Base-by-base conservation (phyloP, 2,888 invertebrate genomes). In the Sminthurinus aureus region DNA sequence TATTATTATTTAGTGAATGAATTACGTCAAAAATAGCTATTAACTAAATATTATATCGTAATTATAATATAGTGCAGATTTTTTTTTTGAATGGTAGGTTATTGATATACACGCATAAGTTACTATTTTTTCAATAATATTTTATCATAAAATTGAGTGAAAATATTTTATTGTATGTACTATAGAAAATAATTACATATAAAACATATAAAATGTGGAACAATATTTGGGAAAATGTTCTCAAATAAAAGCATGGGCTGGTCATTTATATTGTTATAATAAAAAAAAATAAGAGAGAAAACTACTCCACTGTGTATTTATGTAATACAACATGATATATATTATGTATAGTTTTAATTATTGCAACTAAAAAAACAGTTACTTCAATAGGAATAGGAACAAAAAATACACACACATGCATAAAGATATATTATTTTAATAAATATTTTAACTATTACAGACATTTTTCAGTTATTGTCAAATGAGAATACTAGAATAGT, bases 231-330 rank as follows among this genome's bases (percentile, higher is more conserved):
- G 38, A 38, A 38, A 38, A 38, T 4, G 1, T 38, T 6, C 38
- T 38, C 38, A 38, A 38, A 38, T 38, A 38, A n/a, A n/a, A 12
- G 71, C 71, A n/a, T 71, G 71, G 71, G 71, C 71, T 71, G 71
- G 71, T 71, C 71, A 71, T 71, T 20, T 22, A n/a, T n/a, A 71
- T 71, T 71, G 71, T 71, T 71, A 20, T 38, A 38, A 38, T 38
- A 38, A 38, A 38, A 38, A 38, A 38, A 38, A 38, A 38, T 4
- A 38, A 38, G 3, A 4, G 38, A 38, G 38, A 38, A 38, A 38
- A 38, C 38, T 38, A 38, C 38, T 38, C 9, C 15, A 58, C 15
- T 58, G 15, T 58, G 15, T 58, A 12, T 58, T 15, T 12, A 8
- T 64, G 64, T 64, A 64, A 64, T 18, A n/a, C 18, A 64, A 64